Evolutionary conservation across 2,113 vertebrate species (phyloP).

Genomic region (Siniperca knerii): DNA sequence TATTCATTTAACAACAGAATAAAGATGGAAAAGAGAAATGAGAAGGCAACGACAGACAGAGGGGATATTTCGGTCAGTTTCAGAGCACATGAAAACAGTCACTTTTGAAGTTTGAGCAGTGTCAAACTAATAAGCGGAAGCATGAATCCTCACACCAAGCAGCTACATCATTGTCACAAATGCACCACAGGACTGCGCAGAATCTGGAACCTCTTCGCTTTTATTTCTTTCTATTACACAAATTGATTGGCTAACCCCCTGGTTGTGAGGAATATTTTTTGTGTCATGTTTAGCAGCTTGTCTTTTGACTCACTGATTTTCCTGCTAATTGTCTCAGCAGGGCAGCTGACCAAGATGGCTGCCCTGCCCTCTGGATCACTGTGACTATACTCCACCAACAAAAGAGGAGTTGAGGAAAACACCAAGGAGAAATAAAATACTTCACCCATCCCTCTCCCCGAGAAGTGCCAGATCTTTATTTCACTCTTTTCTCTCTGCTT

Average conservation of each 20-base stretch:
- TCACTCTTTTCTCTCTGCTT: conserved; percentile 71
- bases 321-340: conserved; percentile 96
- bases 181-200: neutral
- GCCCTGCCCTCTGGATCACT: conserved; percentile 88
- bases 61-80: neutral
- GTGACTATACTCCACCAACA: conserved; percentile 79
- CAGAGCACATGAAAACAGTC: neutral
- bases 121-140: neutral
- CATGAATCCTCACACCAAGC: neutral
- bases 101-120: neutral
- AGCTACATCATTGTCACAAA: neutral
- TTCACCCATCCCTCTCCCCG: conserved; percentile 79
- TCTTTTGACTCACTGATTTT: conserved; percentile 92
- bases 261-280: conserved; percentile 54
- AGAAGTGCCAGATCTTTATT: conserved; percentile 87
- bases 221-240: conserved; percentile 10
- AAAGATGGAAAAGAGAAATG: neutral
- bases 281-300: conserved; percentile 70
- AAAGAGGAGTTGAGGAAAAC: conserved; percentile 69
- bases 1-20: neutral
- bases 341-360: conserved; percentile 90
- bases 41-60: neutral
- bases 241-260: conserved; percentile 30
- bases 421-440: conserved; percentile 79
- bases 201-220: neutral